phyloP scores from a whole-genome alignment of 2,113 vertebrate genomes.

The Todiramphus saurophagus region DNA sequence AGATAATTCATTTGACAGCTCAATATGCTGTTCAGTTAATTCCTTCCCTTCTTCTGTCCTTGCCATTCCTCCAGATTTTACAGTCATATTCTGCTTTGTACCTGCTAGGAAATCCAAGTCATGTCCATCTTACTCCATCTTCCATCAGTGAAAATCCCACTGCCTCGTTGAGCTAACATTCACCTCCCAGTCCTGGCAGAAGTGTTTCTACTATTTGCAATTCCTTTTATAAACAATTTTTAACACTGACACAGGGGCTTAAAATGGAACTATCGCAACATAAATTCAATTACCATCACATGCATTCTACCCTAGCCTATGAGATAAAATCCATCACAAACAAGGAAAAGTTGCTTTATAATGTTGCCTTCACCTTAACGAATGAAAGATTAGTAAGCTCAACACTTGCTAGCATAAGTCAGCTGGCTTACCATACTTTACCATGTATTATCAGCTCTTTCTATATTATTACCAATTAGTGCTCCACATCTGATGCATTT shows the following conservation, averaged over 20 bases:
- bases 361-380: neutral
- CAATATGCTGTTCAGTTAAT: conserved; percentile 23
- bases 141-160: neutral
- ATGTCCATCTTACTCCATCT: neutral
- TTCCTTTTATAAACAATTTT: neutral
- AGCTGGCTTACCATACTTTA: neutral
- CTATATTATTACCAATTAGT: neutral
- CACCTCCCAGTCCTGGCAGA: neutral
- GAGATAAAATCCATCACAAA: neutral
- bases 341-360: neutral
- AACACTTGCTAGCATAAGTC: neutral
- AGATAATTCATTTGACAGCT: conserved; percentile 43
- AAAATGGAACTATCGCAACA: neutral
- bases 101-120: neutral
- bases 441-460: neutral
- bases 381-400: neutral
- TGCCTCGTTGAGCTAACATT: neutral
- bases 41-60: neutral
- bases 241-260: neutral
- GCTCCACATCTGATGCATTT: neutral
- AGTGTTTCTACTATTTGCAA: neutral
- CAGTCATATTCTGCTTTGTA: neutral
- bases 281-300: neutral
- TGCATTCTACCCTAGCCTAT: neutral
- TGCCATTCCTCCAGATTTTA: neutral